A percentile compares a stretch with the other conserved stretches of the same genome.
Conservation (phyloP, 1,140 invertebrate species). For the Apocrypta bakeri region DNA sequence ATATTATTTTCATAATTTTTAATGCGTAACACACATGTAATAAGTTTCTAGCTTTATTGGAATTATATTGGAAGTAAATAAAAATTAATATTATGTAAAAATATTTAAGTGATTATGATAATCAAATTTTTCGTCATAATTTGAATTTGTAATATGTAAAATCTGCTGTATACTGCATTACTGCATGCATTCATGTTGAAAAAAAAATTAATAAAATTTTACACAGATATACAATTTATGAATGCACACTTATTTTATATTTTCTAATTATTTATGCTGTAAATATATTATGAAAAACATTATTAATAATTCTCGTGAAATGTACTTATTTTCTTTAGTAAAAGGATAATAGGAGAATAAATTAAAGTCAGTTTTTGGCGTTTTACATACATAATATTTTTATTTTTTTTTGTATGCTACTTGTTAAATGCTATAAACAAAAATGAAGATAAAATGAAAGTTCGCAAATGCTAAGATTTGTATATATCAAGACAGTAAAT, state of each 20-base stretch:
- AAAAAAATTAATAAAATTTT: slow-evolving; percentile 52
- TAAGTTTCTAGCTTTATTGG: slow-evolving; percentile 17
- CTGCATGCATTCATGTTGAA: slow-evolving; percentile 43
- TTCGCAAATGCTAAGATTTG: slow-evolving; percentile 64
- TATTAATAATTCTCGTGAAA: not conserved
- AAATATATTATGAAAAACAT: not conserved
- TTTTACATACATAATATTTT: slow-evolving; percentile 61
- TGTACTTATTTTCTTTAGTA: not conserved
- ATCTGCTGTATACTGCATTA: slow-evolving; percentile 49
- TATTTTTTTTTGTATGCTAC: slow-evolving; percentile 57
- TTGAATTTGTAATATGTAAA: slow-evolving; percentile 33
- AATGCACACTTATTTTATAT: not conserved
- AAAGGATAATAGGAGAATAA: slow-evolving; percentile 23
- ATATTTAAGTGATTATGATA: slow-evolving; percentile 5
- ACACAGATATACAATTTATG: slow-evolving; percentile 23
- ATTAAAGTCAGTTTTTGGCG: slow-evolving; percentile 36
- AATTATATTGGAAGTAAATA: not conserved
- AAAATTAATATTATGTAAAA: not conserved
- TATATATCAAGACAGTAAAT: slow-evolving; percentile 47
- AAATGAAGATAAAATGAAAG: slow-evolving; percentile 57
- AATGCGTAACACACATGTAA: not conserved
- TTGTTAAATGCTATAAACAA: slow-evolving; percentile 65
- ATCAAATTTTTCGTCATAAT: slow-evolving; percentile 28
- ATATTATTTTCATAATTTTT: slow-evolving; percentile 26
- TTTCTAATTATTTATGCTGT: not conserved